phyloP scores from a whole-genome alignment of 1,140 invertebrate species.

The Drosophila teissieri region DNA sequence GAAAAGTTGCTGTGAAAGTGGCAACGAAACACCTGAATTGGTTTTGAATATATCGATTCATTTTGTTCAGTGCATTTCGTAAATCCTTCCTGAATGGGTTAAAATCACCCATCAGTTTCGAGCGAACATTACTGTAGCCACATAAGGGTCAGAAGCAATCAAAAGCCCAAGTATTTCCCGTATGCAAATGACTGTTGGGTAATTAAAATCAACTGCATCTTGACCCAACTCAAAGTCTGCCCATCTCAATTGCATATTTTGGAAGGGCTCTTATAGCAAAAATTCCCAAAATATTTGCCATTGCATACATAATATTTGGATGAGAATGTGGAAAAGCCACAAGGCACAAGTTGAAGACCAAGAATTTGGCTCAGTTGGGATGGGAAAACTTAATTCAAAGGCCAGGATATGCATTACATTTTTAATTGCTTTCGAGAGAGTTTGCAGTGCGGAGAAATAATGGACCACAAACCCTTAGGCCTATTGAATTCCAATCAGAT shows the following conservation, averaged over 20 bases:
- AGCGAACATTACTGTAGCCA: neutral
- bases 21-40: neutral
- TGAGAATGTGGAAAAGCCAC: slow-evolving; percentile 7
- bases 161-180: slow-evolving; percentile 4
- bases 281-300: slow-evolving; percentile 63
- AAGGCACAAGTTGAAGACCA: slow-evolving; percentile 18
- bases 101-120: neutral
- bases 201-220: slow-evolving; percentile 49
- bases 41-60: neutral
- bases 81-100: neutral
- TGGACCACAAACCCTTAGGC: neutral
- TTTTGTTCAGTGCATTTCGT: neutral
- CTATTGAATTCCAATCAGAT: slow-evolving; percentile 44
- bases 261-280: slow-evolving; percentile 55
- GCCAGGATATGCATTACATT: slow-evolving; percentile 55
- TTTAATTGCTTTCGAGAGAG: slow-evolving; percentile 48
- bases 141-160: neutral
- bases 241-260: slow-evolving; percentile 30
- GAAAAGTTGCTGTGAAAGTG: too few relatives aligned
- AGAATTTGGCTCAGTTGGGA: neutral
- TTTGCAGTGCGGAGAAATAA: slow-evolving; percentile 1
- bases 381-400: slow-evolving; percentile 44
- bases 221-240: slow-evolving; percentile 1
- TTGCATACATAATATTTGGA: slow-evolving; percentile 11
- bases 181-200: slow-evolving; percentile 48